Conservation (phyloP, 2,888 invertebrate genomes). For the Dynastes maya region DNA sequence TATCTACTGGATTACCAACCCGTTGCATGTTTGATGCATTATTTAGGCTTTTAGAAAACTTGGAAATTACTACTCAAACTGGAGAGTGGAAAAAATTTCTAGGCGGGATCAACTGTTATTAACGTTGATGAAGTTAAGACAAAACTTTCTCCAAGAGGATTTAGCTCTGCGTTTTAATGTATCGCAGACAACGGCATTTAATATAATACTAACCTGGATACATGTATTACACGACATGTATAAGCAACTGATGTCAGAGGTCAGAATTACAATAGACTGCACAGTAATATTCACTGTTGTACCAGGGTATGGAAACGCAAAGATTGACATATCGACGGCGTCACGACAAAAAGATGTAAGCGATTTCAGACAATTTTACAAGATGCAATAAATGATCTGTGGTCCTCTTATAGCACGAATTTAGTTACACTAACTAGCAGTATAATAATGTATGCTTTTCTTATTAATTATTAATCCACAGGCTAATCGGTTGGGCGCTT, state of each 20-base stretch:
- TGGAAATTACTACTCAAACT: slow-evolving; percentile 52
- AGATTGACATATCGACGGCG: neutral
- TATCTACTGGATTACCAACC: slow-evolving; percentile 55
- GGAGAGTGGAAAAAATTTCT: slow-evolving; percentile 37
- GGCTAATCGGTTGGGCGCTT: too few relatives aligned
- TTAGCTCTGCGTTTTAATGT: slow-evolving; percentile 53
- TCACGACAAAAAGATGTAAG: too few relatives aligned
- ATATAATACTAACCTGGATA: slow-evolving; percentile 51
- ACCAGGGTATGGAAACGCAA: slow-evolving; percentile 50
- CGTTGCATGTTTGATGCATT: slow-evolving; percentile 47
- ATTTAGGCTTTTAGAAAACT: slow-evolving; percentile 38
- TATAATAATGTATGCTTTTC: too few relatives aligned
- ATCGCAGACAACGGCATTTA: slow-evolving; percentile 41
- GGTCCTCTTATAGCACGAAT: too few relatives aligned
- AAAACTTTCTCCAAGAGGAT: slow-evolving; percentile 55
- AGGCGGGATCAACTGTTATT: slow-evolving; percentile 52
- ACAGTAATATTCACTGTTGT: slow-evolving; percentile 53
- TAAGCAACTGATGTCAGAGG: slow-evolving; percentile 54
- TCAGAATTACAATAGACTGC: slow-evolving; percentile 54
- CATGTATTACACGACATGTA: slow-evolving; percentile 56
- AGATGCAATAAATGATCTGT: too few relatives aligned
- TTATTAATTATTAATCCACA: too few relatives aligned
- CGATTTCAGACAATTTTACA: too few relatives aligned
- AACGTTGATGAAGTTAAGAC: slow-evolving; percentile 55
- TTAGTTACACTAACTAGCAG: too few relatives aligned